Base-by-base conservation (phyloP, 2,113 vertebrate genomes). In the Motacilla alba region DNA sequence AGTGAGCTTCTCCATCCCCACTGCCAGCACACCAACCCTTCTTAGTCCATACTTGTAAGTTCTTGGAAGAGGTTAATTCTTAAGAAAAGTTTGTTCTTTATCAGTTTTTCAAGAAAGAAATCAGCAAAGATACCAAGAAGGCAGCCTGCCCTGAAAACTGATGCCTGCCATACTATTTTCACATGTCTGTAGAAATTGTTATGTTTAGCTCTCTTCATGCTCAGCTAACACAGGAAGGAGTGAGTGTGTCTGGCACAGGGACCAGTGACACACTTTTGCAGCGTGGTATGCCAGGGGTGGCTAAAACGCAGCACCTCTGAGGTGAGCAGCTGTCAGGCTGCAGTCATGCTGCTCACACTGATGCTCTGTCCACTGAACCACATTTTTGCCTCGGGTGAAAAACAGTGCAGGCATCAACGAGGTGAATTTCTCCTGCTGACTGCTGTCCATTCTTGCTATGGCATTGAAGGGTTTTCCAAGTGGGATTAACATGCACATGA, bases 281-380 rank as follows among this genome's bases (percentile, higher is more conserved):
- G 35, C 14, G 5, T 1, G 5, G 27, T 58, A 53, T 87, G 62
- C 53, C 58, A 63, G 41, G 44, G 30, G 27, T 70, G 81, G 52
- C 2, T 33, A 66, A 72, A 95, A 27, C 67, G 26, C 4, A 3
- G 53, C 2, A 1, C 26, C 37, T 82, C 46, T 76, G 74, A 85
- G 55, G 28, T 73, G 67, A 68, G 58, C 0, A 1, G 63, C 35
- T 2, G 4, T 23, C 69, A 27, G 83, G 55, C 59, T 55, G 56
- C 0, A 1, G 53, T 79, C 28, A 2, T 1, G 15, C 28, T 1
- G 5, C 46, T 88, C 59, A 7, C 18, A 12, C 15, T 6, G 4
- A 3, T 82, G 69, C 53, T 72, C 55, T 37, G 18, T 67, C 33
- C 31, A 18, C 27, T 37, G 44, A 90, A 64, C n/a, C 20, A 7